A percentile compares a stretch with the other conserved stretches of the same genome.
Evolutionary conservation across 2,888 invertebrate genomes (phyloP).

Genomic region (Diadromus collaris): DNA sequence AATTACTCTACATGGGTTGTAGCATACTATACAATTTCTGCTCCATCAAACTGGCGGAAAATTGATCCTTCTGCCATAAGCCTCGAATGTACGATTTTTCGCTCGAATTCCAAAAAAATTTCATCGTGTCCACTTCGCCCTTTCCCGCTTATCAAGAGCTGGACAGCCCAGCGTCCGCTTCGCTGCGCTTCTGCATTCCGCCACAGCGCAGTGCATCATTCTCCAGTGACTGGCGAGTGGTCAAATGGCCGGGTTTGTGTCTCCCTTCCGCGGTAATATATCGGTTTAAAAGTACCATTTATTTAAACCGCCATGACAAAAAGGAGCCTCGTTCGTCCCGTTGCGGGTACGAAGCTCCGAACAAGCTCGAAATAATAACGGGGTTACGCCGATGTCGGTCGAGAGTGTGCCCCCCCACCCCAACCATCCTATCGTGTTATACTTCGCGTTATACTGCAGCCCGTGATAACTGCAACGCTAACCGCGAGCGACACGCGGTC

Average conservation of each 20-base stretch:
- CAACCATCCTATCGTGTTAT: conserved; percentile 33
- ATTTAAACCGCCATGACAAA: conserved; percentile 75
- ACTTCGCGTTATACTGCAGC: conserved; percentile 25
- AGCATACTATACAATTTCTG: too few species aligned
- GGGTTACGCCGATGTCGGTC: conserved; percentile 74
- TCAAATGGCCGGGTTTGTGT: conserved; percentile 11
- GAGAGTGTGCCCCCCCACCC: conserved; percentile 52
- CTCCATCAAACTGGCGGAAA: too few species aligned
- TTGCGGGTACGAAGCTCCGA: background rate
- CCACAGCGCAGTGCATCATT: conserved; percentile 75
- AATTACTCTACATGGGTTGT: too few species aligned
- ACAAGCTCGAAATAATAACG: conserved; percentile 76
- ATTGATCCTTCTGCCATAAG: background rate
- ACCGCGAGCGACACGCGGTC: conserved; percentile 35
- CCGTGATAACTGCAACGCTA: conserved; percentile 22
- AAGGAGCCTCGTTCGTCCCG: conserved; percentile 57
- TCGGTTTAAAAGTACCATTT: conserved; percentile 79
- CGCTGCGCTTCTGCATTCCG: conserved; percentile 9
- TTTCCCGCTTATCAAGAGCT: background rate
- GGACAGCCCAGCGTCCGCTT: background rate
- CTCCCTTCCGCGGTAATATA: conserved; percentile 73
- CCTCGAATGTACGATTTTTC: background rate
- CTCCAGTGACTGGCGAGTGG: conserved; percentile 65
- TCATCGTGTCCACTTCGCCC: conserved; percentile 1
- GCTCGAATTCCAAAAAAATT: background rate